These are phyloP conservation scores for Deilephila porcellus DNA, from an alignment of 2,888 invertebrate genomes.

Conservation along the genomic window DNA sequence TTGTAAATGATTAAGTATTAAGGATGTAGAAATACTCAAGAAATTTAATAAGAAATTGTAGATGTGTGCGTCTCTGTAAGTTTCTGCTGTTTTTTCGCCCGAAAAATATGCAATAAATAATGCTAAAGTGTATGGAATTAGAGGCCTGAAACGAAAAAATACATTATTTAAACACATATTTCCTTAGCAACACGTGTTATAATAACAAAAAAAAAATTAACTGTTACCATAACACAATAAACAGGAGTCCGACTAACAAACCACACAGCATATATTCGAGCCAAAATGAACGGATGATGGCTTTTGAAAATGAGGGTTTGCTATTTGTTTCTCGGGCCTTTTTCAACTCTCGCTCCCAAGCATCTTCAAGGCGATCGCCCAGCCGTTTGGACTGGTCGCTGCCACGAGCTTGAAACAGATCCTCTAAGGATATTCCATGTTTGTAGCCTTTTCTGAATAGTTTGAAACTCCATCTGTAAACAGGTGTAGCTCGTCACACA, in stretches of 20 bases:
- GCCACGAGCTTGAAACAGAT: conserved; percentile 86
- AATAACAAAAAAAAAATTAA: not conserved
- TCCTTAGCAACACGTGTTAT: not conserved
- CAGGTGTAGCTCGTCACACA: conserved; percentile 22
- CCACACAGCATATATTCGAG: conserved; percentile 86
- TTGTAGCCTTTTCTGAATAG: conserved; percentile 87
- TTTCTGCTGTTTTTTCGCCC: conserved; percentile 75
- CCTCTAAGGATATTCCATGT: conserved; percentile 86
- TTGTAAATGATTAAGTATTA: conserved; percentile 87
- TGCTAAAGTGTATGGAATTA: conserved; percentile 86
- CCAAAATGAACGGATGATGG: conserved; percentile 86
- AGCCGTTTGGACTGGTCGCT: conserved; percentile 87
- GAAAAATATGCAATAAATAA: conserved; percentile 87
- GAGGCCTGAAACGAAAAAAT: conserved; percentile 77
- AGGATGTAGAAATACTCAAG: conserved; percentile 82
- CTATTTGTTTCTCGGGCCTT: conserved; percentile 74
- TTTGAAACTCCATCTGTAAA: conserved; percentile 87
- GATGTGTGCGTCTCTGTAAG: conserved; percentile 86
- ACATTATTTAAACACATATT: not conserved
- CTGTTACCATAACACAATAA: conserved; percentile 84
- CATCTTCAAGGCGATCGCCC: conserved; percentile 87
- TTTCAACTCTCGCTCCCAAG: conserved; percentile 86
- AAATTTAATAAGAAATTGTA: conserved; percentile 87
- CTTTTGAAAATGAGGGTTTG: conserved; percentile 85
- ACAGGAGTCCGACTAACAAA: conserved; percentile 82